phyloP scores from a whole-genome alignment of 2,888 invertebrate species.

The Rapana venosa region DNA sequence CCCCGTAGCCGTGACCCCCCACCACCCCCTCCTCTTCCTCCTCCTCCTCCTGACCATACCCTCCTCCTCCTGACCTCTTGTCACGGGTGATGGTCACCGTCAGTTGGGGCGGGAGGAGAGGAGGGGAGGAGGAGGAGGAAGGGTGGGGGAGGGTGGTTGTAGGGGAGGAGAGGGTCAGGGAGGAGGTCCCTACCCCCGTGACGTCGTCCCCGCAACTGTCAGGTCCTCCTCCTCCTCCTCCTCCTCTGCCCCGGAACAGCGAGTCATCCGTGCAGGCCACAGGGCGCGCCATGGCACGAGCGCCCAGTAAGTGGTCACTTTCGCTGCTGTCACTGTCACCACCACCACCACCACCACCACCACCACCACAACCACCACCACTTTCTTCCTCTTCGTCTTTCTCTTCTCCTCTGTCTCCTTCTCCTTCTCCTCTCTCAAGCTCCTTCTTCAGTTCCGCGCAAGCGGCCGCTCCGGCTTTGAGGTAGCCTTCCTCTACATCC shows the following conservation, averaged over 20 bases:
- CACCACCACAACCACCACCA: background rate
- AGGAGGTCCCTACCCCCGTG: too few relatives aligned
- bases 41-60: too few relatives aligned
- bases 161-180: constrained; percentile 19
- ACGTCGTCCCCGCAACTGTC: background rate
- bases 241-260: background rate
- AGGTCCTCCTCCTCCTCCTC: constrained; percentile 10
- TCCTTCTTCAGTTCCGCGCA: background rate
- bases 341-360: background rate
- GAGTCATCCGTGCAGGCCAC: background rate
- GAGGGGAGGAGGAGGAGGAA: background rate
- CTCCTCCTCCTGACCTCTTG: background rate
- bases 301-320: background rate
- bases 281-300: constrained; percentile 34
- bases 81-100: background rate
- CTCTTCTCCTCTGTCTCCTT: background rate
- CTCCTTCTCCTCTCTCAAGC: background rate
- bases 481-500: constrained; percentile 30
- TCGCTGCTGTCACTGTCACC: background rate
- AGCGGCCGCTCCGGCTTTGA: constrained; percentile 34
- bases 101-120: background rate
- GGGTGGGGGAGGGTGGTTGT: too few relatives aligned
- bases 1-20: constrained; percentile 11
- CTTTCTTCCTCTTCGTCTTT: background rate
- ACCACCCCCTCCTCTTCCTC: background rate